Base-by-base conservation (phyloP, 2,113 vertebrate species). In the Rhea americana region DNA sequence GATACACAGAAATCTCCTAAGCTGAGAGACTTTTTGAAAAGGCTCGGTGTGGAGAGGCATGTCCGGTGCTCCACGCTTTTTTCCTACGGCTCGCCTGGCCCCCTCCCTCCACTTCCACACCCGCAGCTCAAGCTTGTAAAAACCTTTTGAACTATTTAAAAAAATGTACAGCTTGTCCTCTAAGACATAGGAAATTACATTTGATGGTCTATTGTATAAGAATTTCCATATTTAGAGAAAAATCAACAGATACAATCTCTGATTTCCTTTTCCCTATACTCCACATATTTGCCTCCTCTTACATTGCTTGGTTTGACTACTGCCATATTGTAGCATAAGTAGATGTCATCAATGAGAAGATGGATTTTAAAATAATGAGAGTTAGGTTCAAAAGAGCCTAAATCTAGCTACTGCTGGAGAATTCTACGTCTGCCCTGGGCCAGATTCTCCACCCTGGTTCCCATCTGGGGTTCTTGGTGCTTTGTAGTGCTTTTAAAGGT, bases 161-260 rank as follows among this genome's bases (percentile, higher is more conserved):
- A 94, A 93, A 94, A 94, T 68, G 93, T 94, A 96, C 96, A 86
- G 66, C 90, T 93, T 96, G 96, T 94, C 50, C 93, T 71, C 91
- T 51, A 87, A 96, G 84, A 76, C 91, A 90, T 95, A 95, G 95
- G 94, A 96, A 96, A 95, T 95, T 92, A 71, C 94, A 95, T 95
- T 96, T 92, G 88, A 95, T 95, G 88, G 88, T 76, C 96, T 85
- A 96, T 96, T 96, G 95, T 96, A 95, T 93, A 96, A 96, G 90
- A 89, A 95, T 95, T 90, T 93, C 96, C 93, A 96, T 95, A 95
- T 94, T 96, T 95, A 95, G 94, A 96, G 90, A 94, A 96, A 96
- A 95, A 94, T 95, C 94, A 94, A 95, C 93, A 93, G 95, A 96
- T 96, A 73, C 66, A 95, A 96, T 95, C 95, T 82, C 95, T 85